phyloP scores from a whole-genome alignment of 2,113 vertebrate species.

The Leptobrachium ailaonicum region DNA sequence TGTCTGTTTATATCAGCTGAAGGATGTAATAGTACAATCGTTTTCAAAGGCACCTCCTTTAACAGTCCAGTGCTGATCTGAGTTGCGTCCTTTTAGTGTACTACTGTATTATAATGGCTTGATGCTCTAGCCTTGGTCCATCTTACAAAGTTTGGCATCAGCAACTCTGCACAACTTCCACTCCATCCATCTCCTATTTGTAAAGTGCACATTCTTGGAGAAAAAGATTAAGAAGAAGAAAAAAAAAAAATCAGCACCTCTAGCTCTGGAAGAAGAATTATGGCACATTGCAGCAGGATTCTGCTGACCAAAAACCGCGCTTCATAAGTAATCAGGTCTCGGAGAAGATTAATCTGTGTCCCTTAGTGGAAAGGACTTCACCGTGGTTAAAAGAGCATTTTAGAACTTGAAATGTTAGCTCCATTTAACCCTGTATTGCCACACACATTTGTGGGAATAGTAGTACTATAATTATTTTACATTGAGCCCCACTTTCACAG shows the following conservation, averaged over 20 bases:
- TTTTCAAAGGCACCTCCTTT: too few relatives aligned
- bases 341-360: conserved; percentile 28
- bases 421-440: too few relatives aligned
- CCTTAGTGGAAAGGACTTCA: not conserved
- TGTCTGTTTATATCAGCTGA: too few relatives aligned
- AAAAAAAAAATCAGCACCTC: conserved; percentile 33
- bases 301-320: conserved; percentile 31
- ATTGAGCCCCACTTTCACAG: too few relatives aligned
- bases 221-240: conserved; percentile 6
- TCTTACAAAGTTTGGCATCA: not conserved
- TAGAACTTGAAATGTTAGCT: not conserved
- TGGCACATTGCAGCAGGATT: conserved; percentile 13
- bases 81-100: not conserved
- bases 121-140: not conserved
- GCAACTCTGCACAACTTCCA: not conserved
- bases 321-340: conserved; percentile 32
- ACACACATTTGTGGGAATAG: too few relatives aligned
- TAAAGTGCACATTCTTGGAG: not conserved
- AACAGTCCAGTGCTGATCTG: not conserved
- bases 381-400: not conserved
- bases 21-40: too few relatives aligned
- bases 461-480: too few relatives aligned
- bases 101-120: not conserved
- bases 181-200: conserved; percentile 24
- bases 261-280: conserved; percentile 34